Evolutionary conservation across 2,888 invertebrate genomes (phyloP).

Genomic region (Agrotis ipsilon): DNA sequence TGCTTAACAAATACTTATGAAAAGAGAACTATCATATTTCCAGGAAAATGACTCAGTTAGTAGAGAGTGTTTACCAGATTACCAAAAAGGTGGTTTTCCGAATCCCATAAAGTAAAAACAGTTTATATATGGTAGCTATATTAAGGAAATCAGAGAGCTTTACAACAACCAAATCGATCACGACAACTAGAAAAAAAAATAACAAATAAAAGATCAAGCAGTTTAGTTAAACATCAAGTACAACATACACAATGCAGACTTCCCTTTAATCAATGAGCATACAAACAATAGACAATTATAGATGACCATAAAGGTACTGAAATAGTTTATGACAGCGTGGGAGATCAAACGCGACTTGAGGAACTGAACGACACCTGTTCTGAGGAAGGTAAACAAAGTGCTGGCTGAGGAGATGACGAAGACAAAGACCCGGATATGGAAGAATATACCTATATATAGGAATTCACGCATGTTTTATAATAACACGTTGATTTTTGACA

Average conservation of each 20-base stretch:
- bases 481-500: too few relatives aligned
- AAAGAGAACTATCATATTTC: too few relatives aligned
- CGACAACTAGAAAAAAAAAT: too few relatives aligned
- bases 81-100: background rate
- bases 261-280: constrained; percentile 61
- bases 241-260: constrained; percentile 33
- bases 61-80: background rate
- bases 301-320: constrained; percentile 63
- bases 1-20: too few relatives aligned
- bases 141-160: background rate
- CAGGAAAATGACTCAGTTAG: constrained; percentile 24
- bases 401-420: constrained; percentile 12
- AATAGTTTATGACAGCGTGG: constrained; percentile 68
- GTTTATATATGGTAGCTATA: background rate
- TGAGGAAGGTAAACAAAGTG: constrained; percentile 50
- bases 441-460: constrained; percentile 8
- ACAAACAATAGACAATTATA: constrained; percentile 68
- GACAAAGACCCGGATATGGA: constrained; percentile 33
- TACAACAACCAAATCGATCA: background rate
- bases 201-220: background rate
- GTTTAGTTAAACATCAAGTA: constrained; percentile 18
- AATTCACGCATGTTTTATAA: too few relatives aligned
- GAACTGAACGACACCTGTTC: constrained; percentile 77
- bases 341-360: constrained; percentile 70
- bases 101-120: background rate